Conservation (phyloP, 2,888 invertebrate species). For the Lochmaea crataegi region DNA sequence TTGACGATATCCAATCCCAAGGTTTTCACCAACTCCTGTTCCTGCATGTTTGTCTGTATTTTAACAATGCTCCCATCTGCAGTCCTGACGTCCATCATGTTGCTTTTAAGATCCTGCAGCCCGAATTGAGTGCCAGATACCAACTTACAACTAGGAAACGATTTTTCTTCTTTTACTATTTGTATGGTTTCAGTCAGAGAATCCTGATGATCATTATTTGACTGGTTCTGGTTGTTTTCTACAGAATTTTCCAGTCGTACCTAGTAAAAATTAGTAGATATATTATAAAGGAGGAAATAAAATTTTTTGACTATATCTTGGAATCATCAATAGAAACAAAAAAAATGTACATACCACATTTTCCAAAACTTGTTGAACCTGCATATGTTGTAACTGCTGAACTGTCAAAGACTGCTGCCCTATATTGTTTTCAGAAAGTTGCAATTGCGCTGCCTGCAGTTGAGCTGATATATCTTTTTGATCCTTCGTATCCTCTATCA, state of each 20-base stretch:
- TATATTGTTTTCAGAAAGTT: slow-evolving; percentile 68
- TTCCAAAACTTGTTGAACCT: slow-evolving; percentile 71
- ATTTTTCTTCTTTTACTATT: slow-evolving; percentile 72
- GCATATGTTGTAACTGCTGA: slow-evolving; percentile 63
- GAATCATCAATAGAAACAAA: not conserved
- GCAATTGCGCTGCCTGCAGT: slow-evolving; percentile 66
- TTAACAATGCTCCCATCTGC: slow-evolving; percentile 80
- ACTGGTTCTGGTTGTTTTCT: slow-evolving; percentile 56
- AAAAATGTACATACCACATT: slow-evolving; percentile 56
- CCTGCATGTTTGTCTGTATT: slow-evolving; percentile 74
- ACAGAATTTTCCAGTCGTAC: slow-evolving; percentile 62
- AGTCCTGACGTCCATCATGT: slow-evolving; percentile 74
- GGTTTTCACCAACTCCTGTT: slow-evolving; percentile 72
- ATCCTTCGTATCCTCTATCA: slow-evolving; percentile 64
- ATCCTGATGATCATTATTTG: slow-evolving; percentile 54
- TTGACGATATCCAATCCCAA: slow-evolving; percentile 79
- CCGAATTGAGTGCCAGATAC: slow-evolving; percentile 59
- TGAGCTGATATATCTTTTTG: slow-evolving; percentile 61
- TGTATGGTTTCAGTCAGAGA: slow-evolving; percentile 56
- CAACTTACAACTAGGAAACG: slow-evolving; percentile 67
- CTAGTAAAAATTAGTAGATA: slow-evolving; percentile 35
- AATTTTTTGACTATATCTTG: not conserved
- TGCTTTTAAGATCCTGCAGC: slow-evolving; percentile 61
- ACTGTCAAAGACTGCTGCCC: slow-evolving; percentile 61
- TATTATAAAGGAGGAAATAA: not conserved